Evolutionary conservation across 2,888 invertebrate genomes (phyloP).

Genomic region (Sphaerophoria rueppellii): DNA sequence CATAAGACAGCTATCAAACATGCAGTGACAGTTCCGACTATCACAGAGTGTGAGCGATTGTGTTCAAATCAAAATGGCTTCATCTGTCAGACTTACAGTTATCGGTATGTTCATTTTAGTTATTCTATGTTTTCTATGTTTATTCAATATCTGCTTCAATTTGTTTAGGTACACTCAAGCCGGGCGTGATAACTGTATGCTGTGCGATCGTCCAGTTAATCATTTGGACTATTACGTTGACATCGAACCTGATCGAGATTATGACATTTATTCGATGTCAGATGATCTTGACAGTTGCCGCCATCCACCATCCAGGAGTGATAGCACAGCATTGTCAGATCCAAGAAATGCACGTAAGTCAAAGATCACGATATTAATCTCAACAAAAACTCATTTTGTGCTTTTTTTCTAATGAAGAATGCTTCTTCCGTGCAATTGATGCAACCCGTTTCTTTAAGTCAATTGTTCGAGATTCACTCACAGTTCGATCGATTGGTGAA

Average conservation of each 20-base stretch:
- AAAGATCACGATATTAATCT: no score
- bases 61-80: slow-evolving; percentile 89
- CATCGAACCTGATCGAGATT: slow-evolving; percentile 88
- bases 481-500: slow-evolving; percentile 88
- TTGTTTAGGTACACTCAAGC: slow-evolving; percentile 80
- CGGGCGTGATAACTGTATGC: slow-evolving; percentile 88
- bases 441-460: slow-evolving; percentile 87
- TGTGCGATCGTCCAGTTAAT: slow-evolving; percentile 88
- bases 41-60: slow-evolving; percentile 90
- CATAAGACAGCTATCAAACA: slow-evolving; percentile 87
- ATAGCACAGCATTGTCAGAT: slow-evolving; percentile 82
- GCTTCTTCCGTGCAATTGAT: slow-evolving; percentile 91
- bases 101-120: slow-evolving; percentile 82
- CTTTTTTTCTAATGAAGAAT: slow-evolving; percentile 84
- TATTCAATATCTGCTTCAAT: background rate
- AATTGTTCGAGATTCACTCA: slow-evolving; percentile 86
- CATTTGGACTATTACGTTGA: slow-evolving; percentile 89
- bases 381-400: no score
- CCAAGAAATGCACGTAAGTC: slow-evolving; percentile 80
- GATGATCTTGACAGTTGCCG: slow-evolving; percentile 84
- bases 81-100: slow-evolving; percentile 90
- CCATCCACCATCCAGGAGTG: slow-evolving; percentile 77
- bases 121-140: background rate
- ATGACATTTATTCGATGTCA: slow-evolving; percentile 90
- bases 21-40: slow-evolving; percentile 85